Conservation (phyloP, 2,113 vertebrate species). For the Lota lota region DNA sequence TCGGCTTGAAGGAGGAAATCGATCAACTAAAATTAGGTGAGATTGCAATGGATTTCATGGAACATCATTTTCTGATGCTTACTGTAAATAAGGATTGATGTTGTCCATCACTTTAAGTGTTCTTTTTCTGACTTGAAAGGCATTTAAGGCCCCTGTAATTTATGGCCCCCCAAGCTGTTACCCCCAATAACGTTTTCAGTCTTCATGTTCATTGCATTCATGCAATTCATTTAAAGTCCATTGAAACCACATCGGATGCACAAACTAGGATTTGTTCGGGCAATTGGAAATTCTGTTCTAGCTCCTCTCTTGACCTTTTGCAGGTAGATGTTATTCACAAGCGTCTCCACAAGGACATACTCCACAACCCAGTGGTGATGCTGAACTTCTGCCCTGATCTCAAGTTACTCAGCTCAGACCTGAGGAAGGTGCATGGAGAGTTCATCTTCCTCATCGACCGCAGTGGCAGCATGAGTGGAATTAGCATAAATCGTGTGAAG, state of each 20-base stretch:
- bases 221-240: too few species aligned
- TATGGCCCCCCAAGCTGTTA: too few species aligned
- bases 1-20: conserved; percentile 11
- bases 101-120: background rate
- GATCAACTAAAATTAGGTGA: conserved; percentile 5
- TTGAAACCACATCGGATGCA: too few species aligned
- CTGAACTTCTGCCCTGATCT: conserved; percentile 93
- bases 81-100: too few species aligned
- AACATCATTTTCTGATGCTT: too few species aligned
- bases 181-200: too few species aligned
- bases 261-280: too few species aligned
- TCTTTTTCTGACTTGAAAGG: conserved; percentile 19
- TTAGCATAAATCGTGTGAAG: conserved; percentile 81
- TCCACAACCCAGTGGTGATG: conserved; percentile 91
- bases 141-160: background rate
- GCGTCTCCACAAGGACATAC: conserved; percentile 90
- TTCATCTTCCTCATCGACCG: conserved; percentile 94
- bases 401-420: conserved; percentile 73
- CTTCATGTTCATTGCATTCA: too few species aligned
- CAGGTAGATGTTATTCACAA: conserved; percentile 90
- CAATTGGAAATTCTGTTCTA: background rate
- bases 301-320: background rate
- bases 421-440: conserved; percentile 83
- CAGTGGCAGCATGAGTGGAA: conserved; percentile 85
- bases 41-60: too few species aligned